phyloP scores from a whole-genome alignment of 2,113 vertebrate genomes.

The Taxidea taxus region DNA sequence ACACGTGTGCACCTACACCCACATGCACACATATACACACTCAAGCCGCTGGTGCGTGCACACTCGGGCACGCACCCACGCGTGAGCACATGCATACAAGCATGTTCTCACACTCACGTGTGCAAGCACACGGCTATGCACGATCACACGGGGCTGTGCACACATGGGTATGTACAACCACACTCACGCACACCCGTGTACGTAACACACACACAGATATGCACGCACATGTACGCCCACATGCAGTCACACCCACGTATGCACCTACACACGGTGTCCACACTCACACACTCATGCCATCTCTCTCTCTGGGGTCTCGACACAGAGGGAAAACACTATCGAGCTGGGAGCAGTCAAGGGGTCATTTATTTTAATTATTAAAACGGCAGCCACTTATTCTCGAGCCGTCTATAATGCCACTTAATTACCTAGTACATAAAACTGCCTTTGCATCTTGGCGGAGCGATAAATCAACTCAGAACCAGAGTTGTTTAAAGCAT shows the following conservation, averaged over 20 bases:
- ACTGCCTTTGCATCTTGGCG: conserved; percentile 57
- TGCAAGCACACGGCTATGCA: not conserved
- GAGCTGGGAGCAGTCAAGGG: not conserved
- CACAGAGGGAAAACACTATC: not conserved
- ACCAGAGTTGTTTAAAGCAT: not conserved
- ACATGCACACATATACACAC: not conserved
- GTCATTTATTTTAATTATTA: conserved; percentile 73
- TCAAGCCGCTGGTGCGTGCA: no score
- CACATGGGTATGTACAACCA: fast-evolving
- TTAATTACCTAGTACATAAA: conserved; percentile 72
- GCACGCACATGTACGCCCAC: fast-evolving
- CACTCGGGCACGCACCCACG: not conserved
- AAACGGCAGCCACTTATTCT: conserved; percentile 67
- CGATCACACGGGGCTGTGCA: no score
- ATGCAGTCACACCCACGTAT: fast-evolving
- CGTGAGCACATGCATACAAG: fast-evolving
- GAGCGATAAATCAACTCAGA: conserved; percentile 57
- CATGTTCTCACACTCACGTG: fast-evolving
- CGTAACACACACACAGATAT: fast-evolving
- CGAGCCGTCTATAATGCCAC: conserved; percentile 47
- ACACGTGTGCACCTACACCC: fast-evolving
- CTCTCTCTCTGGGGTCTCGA: not conserved
- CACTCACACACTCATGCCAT: not conserved
- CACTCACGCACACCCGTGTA: no score
- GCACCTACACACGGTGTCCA: not conserved